Evolutionary conservation across 2,113 vertebrate genomes (phyloP).

Genomic region (Thunnus maccoyii): DNA sequence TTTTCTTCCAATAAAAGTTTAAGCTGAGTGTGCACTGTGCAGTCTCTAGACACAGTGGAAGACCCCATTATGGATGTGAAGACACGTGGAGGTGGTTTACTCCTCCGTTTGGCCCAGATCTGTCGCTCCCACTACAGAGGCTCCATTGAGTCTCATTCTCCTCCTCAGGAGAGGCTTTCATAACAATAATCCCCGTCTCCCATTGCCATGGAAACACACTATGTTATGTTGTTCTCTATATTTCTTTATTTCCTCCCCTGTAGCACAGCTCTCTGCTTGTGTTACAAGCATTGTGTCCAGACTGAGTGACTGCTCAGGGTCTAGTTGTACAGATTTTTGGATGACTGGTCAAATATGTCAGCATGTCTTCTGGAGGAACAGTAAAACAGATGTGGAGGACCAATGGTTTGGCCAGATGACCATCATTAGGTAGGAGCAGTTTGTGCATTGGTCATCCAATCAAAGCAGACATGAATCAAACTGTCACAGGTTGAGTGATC

Average conservation of each 20-base stretch:
- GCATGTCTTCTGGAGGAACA: constrained; percentile 26
- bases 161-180: constrained; percentile 67
- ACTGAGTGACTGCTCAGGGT: constrained; percentile 37
- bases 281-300: constrained; percentile 34
- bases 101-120: constrained; percentile 73
- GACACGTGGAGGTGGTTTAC: constrained; percentile 69
- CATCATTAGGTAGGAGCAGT: constrained; percentile 20
- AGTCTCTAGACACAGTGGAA: constrained; percentile 44
- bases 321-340: constrained; percentile 42
- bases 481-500: constrained; percentile 32
- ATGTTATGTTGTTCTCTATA: constrained; percentile 50
- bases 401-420: constrained; percentile 40
- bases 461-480: constrained; percentile 56
- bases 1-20: constrained; percentile 23
- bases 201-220: constrained; percentile 64
- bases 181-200: constrained; percentile 62
- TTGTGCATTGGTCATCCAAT: constrained; percentile 38
- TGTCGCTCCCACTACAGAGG: constrained; percentile 66
- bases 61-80: constrained; percentile 47
- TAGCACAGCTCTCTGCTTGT: constrained; percentile 33
- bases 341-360: constrained; percentile 49
- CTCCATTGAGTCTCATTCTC: constrained; percentile 66
- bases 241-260: constrained; percentile 33
- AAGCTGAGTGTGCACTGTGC: constrained; percentile 28
- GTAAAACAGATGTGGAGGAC: constrained; percentile 58